Evolutionary conservation across 2,113 vertebrate species (phyloP).

Genomic region (Rattus rattus): DNA sequence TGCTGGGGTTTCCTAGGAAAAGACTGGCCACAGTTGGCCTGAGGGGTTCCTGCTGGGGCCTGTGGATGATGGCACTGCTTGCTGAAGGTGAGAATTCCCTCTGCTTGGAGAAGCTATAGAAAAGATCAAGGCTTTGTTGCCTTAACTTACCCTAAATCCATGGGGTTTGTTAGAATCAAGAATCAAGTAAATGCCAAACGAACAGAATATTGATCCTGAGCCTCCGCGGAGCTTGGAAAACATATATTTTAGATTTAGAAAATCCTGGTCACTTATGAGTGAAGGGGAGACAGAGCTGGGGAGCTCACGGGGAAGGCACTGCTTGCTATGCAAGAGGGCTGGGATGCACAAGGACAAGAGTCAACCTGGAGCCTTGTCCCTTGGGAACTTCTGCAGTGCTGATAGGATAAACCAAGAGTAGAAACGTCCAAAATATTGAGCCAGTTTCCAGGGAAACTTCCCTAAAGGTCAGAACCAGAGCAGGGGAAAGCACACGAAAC

Average conservation of each 20-base stretch:
- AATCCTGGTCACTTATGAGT: neutral
- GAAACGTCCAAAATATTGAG: neutral
- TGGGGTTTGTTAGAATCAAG: neutral
- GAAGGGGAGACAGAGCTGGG: neutral
- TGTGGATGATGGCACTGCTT: neutral
- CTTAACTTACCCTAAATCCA: slow-evolving; percentile 2
- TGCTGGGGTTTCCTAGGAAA: too few species aligned
- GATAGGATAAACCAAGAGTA: neutral
- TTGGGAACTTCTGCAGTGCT: neutral
- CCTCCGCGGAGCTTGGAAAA: neutral
- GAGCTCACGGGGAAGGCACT: neutral
- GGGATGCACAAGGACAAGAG: neutral
- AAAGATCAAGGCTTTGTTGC: neutral
- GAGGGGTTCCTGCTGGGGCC: fast-evolving
- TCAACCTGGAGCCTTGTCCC: fast-evolving
- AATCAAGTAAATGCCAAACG: neutral
- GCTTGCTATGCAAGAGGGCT: neutral
- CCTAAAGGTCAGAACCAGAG: neutral
- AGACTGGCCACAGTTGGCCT: fast-evolving
- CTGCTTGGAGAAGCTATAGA: neutral
- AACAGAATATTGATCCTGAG: neutral
- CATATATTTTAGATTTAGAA: neutral
- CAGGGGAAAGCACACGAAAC: neutral
- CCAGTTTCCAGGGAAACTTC: neutral
- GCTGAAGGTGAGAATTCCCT: neutral